Evolutionary conservation across 2,797 vertebrate species (phyloP), one percentile per base, ranked within the genome.

Genomic region (Poeciliopsis paucimaculata): DNA sequence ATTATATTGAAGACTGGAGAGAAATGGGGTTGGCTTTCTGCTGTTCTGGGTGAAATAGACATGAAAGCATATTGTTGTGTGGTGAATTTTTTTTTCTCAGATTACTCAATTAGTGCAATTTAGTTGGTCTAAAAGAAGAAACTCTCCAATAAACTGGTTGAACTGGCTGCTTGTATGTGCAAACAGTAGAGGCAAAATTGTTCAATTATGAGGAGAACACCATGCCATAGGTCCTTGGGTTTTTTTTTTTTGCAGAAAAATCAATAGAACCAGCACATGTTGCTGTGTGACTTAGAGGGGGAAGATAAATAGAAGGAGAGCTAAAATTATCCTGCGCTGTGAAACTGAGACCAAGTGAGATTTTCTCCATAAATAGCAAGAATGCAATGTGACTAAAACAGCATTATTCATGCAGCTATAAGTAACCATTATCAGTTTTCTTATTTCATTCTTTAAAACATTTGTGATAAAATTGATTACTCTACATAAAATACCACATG

Each of bases 171-270:
- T 77, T 70, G 51, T 79, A 84, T 83, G 55, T 82, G 77, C 41
- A 71, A 71, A 71, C 23, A 43, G 41, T 23, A 45, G 41, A 79
- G 66, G 73, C 77, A 66, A 82, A 87, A 87, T 83, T 84, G 77
- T 72, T 80, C 72, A 84, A 66, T 87, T 85, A 82, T 9, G 2
- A 77, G 77, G 68, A 75, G 78, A 82, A 47, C 53, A 77, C 71
- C 36, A 39, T 77, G 73, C 49, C 74, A 84, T 77, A 86, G 78
- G 72, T 81, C 66, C 66, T 82, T 36, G n/a, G 20, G 7, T 10
- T 0, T 60, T 31, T 60, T 28, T 73, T 66, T 87, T 60, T 72
- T 72, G 46, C 55, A 78, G 78, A 88, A 80, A 36, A 89, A 86
- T 91, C 53, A 81, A 51, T 72, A 46, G 5, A 15, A 43, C 13